A percentile compares a stretch with the other conserved stretches of the same genome.
Conservation (phyloP, 2,113 vertebrate genomes). For the Peromyscus maniculatus region DNA sequence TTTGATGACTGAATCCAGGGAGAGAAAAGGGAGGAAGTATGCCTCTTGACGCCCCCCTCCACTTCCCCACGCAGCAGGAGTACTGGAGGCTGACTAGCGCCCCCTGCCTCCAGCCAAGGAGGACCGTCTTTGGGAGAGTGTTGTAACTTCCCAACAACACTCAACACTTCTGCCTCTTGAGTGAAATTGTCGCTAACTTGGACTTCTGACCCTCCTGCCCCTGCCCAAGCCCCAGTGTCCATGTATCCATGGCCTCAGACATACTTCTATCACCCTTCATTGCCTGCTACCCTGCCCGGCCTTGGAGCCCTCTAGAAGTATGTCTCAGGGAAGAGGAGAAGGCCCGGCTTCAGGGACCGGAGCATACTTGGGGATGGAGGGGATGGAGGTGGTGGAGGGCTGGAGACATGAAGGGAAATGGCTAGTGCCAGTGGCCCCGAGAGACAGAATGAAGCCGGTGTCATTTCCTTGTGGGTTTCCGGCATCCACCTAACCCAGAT, state of each 20-base stretch:
- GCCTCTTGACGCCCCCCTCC: too few relatives aligned
- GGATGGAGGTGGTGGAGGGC: neutral
- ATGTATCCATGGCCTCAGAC: neutral
- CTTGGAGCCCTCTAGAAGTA: neutral
- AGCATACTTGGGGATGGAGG: neutral
- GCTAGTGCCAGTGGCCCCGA: neutral
- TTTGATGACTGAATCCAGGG: neutral
- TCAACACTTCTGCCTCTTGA: neutral
- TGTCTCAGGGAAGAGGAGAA: neutral
- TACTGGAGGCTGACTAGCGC: neutral
- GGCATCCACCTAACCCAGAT: neutral
- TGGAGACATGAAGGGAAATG: neutral
- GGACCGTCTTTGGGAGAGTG: neutral
- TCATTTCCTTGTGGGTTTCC: neutral
- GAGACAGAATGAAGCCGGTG: neutral
- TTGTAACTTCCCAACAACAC: neutral
- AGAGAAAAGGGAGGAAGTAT: neutral
- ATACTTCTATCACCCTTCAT: accelerated
- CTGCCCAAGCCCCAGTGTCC: neutral
- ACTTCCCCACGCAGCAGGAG: neutral
- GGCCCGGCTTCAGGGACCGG: neutral
- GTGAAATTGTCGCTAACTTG: neutral
- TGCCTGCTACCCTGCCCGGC: neutral
- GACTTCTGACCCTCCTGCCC: neutral
- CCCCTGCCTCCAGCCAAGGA: neutral